Percentiles rank a stretch among this genome's conserved stretches.
Evolutionary conservation across 2,888 invertebrate species (phyloP).

Genomic region (Anthoptus insignis): DNA sequence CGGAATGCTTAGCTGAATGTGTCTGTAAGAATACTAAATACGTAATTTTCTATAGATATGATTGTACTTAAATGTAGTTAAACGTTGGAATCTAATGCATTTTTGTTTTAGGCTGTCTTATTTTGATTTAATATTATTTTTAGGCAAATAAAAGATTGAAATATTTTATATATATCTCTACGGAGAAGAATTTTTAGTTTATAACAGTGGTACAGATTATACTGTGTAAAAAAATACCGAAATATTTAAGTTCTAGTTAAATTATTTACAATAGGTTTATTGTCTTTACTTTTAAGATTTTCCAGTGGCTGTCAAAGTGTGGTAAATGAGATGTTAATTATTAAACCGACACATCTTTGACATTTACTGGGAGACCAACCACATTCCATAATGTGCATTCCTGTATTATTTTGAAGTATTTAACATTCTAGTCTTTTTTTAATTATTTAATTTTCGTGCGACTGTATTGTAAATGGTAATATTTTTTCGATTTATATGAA

Average conservation of each 20-base stretch:
- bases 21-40: conserved; percentile 37
- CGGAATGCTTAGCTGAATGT: conserved; percentile 29
- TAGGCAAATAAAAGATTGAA: not conserved
- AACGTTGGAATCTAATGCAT: conserved; percentile 25
- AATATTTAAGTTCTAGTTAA: not conserved
- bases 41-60: conserved; percentile 37
- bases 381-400: conserved; percentile 57
- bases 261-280: conserved; percentile 25
- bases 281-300: conserved; percentile 24
- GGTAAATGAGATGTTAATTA: conserved; percentile 47
- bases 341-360: conserved; percentile 44
- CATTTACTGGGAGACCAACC: conserved; percentile 39
- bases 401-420: conserved; percentile 53
- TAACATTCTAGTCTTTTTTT: conserved; percentile 46
- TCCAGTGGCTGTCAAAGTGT: conserved; percentile 33
- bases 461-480: conserved; percentile 73
- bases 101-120: conserved; percentile 14
- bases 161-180: conserved; percentile 6
- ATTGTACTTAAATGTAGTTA: conserved; percentile 29
- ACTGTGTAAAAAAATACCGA: too few relatives aligned
- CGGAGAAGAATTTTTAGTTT: not conserved
- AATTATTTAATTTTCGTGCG: conserved; percentile 63
- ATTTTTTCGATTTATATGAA: conserved; percentile 68
- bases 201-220: conserved; percentile 21
- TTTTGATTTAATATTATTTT: conserved; percentile 1